Base-by-base conservation (phyloP, 2,888 invertebrate species). In the Beris chalybata region DNA sequence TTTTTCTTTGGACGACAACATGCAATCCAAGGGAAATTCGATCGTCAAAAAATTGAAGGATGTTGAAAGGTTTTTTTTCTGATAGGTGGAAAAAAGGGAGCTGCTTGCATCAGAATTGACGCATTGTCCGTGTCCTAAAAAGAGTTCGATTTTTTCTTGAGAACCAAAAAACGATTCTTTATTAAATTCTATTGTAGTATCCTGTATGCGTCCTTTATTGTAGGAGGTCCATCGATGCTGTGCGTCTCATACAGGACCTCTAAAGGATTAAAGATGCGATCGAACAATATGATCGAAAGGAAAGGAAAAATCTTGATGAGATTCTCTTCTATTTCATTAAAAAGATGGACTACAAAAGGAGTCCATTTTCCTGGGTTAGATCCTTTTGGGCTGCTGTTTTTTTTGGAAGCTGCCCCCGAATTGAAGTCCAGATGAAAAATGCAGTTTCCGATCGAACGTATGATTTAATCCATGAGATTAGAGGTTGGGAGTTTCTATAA, bases 181-280 rank as follows among this genome's bases (percentile, higher is more conserved):
- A n/a, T n/a, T 29, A 45, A 61, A 29, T 48, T 61, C 52, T 61
- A 45, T 52, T 54, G 31, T 12, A 50, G 50, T 50, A 61, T 61
- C 61, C 61, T 61, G 48, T 61, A 50, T 6, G 32, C 12, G 7
- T 15, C 22, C 15, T 52, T 61, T 61, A 15, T 52, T 50, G 9
- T 9, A 47, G 59, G 47, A n/a, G 50, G 61, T 52, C 61, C 47
- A 48, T 48, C 13, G 15, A 38, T 15, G 22, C 4, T 22, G 30
- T 61, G 15, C 50, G 52, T 29, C 47, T 50, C 61, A 38, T 29
- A n/a, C 45, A 61, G 48, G 48, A 50, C 61, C 15, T 15, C 38
- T 22, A 61, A 61, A 61, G 61, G 61, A 61, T 61, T 61, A 61
- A 61, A 52, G 15, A 15, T 22, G 22, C 52, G 50, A 61, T 52